Conservation (phyloP, 2,888 invertebrate species). For the Graphium colonna region DNA sequence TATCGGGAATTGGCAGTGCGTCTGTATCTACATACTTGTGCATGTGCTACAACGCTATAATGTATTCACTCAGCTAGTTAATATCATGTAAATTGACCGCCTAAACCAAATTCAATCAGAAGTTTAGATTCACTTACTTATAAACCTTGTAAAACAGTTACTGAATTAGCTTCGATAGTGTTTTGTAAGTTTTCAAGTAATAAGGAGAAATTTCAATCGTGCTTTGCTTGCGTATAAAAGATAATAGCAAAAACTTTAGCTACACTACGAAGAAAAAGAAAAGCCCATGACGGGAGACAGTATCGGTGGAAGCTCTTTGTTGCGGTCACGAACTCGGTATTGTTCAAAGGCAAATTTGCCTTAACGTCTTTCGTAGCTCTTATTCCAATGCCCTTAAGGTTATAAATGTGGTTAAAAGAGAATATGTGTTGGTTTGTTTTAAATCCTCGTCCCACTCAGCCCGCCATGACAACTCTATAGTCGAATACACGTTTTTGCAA, state of each 20-base stretch:
- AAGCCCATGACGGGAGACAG: constrained; percentile 3
- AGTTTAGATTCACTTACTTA: too few relatives aligned
- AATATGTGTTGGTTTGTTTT: neutral
- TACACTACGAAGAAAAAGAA: neutral
- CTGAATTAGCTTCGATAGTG: too few relatives aligned
- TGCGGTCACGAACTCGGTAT: constrained; percentile 18
- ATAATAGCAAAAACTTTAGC: neutral
- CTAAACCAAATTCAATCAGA: too few relatives aligned
- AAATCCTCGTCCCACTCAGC: constrained; percentile 19
- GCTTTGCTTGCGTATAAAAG: too few relatives aligned
- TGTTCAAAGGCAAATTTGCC: neutral
- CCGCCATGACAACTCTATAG: constrained; percentile 23
- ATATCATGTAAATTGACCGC: too few relatives aligned
- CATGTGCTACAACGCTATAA: too few relatives aligned
- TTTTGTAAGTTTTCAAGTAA: too few relatives aligned
- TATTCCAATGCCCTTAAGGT: neutral
- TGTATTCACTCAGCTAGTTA: too few relatives aligned
- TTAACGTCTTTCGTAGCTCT: neutral
- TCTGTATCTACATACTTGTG: too few relatives aligned
- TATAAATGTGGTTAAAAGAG: neutral
- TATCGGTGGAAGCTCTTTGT: constrained; percentile 19
- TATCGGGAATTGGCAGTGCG: too few relatives aligned
- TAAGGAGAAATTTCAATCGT: too few relatives aligned
- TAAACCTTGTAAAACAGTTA: too few relatives aligned
- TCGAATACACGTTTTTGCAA: constrained; percentile 10